Evolutionary conservation across 2,113 vertebrate genomes (phyloP).

Genomic region (Bambusicola thoracicus): DNA sequence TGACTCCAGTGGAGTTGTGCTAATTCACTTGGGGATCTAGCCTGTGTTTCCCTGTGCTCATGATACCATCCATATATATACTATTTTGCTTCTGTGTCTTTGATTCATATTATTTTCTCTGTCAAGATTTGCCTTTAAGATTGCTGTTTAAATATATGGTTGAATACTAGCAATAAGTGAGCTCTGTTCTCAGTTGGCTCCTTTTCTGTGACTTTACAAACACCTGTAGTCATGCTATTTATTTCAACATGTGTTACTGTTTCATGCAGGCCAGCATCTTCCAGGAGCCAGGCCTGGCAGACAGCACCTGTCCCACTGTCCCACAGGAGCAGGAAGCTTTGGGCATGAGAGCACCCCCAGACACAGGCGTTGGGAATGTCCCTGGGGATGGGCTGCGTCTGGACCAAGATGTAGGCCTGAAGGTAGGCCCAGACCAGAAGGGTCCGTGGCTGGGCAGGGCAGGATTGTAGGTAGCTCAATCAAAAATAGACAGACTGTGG

Average conservation of each 20-base stretch:
- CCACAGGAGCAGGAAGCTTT: background rate
- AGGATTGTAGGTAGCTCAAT: background rate
- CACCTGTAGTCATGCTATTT: too few species aligned
- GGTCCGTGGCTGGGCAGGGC: background rate
- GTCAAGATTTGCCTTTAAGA: background rate
- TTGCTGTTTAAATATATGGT: background rate
- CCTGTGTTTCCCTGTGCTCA: background rate
- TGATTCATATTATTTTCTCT: background rate
- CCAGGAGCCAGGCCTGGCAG: background rate
- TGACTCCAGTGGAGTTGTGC: rapidly evolving
- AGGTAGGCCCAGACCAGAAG: rapidly evolving
- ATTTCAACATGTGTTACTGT: rapidly evolving
- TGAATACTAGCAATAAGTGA: background rate
- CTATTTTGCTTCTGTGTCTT: background rate
- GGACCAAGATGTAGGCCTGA: rapidly evolving
- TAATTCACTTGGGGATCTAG: background rate
- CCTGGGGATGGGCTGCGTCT: too few species aligned
- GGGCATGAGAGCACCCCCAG: background rate
- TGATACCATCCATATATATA: background rate
- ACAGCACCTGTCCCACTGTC: rapidly evolving
- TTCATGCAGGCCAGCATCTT: background rate
- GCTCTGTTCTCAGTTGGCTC: background rate
- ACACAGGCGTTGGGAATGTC: rapidly evolving
- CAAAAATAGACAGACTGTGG: background rate
- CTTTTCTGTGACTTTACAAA: background rate